Base-by-base conservation (phyloP, 2,888 invertebrate genomes). In the Nomada flava region DNA sequence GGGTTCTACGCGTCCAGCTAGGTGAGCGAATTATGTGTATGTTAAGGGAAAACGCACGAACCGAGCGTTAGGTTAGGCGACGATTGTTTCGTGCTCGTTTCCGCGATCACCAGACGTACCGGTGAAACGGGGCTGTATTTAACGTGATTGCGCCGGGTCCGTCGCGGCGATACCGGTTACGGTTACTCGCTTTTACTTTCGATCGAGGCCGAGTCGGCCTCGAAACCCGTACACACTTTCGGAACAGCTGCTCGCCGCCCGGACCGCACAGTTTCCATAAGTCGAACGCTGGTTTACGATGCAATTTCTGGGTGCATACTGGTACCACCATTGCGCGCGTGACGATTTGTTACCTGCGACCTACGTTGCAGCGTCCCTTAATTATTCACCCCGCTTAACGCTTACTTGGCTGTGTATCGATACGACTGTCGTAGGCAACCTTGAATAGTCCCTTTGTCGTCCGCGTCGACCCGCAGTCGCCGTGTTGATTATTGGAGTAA, bases 151-250 rank as follows among this genome's bases (percentile, higher is more conserved):
- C 55, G 44, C n/a, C 68, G 13, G 36, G 59, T 29, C 47, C 47
- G 47, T 50, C 65, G 71, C 29, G 26, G 52, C 50, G 76, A 74
- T 81, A 83, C 83, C 83, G 83, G 83, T 81, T 80, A 77, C 83
- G 82, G 76, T 76, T 76, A 67, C 71, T 47, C 52, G 83, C 81
- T 83, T 77, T 83, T 83, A 83, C 81, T 83, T 83, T 83, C 81
- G 73, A 81, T 77, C 81, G 73, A 79, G 81, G 81, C 79, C 75
- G 75, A 44, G 50, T 64, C 74, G 73, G 79, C 78, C 72, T 63
- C 79, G 62, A 80, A 78, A 80, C 72, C 50, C 55, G 79, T 78
- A 71, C 72, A 7, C 50, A 72, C 78, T 80, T 80, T 80, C 78
- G 77, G 79, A 80, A 80, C 79, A 80, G 79, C 78, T 80, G 79